A percentile compares a stretch with the other conserved stretches of the same genome.
Conservation (phyloP, 2,113 vertebrate genomes). For the Nibea albiflora region DNA sequence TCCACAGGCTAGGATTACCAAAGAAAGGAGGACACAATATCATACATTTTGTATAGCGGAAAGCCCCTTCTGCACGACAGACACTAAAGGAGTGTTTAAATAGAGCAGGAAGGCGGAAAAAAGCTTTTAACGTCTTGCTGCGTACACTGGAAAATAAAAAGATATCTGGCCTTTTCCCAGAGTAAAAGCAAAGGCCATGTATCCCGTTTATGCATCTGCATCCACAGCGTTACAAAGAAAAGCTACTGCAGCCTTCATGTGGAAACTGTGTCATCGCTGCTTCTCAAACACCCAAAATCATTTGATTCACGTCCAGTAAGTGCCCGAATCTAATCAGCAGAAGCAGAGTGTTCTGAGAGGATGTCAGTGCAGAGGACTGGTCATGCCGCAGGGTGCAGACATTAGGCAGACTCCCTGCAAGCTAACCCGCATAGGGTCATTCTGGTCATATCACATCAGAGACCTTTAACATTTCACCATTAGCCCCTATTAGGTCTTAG, state of each 20-base stretch:
- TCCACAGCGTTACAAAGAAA: slow-evolving; percentile 54
- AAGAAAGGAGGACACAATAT: slow-evolving; percentile 52
- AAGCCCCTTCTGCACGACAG: slow-evolving; percentile 48
- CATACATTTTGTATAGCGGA: slow-evolving; percentile 34
- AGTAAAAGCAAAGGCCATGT: slow-evolving; percentile 3
- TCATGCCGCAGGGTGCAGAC: slow-evolving; percentile 38
- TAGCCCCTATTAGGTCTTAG: slow-evolving; percentile 53
- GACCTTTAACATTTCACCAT: slow-evolving; percentile 63
- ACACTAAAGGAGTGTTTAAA: slow-evolving; percentile 41
- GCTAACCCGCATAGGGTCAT: slow-evolving; percentile 39
- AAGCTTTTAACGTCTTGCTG: slow-evolving; percentile 18
- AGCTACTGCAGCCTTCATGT: slow-evolving; percentile 22
- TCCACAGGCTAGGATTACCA: slow-evolving; percentile 73
- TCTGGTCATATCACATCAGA: slow-evolving; percentile 59
- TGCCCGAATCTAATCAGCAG: slow-evolving; percentile 49
- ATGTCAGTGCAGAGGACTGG: slow-evolving; percentile 24
- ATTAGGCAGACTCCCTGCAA: slow-evolving; percentile 42
- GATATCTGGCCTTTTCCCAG: slow-evolving; percentile 17
- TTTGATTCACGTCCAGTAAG: slow-evolving; percentile 64
- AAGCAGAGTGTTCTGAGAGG: slow-evolving; percentile 54
- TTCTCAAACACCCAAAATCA: slow-evolving; percentile 45
- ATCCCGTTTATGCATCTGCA: slow-evolving; percentile 2
- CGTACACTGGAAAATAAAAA: slow-evolving; percentile 34
- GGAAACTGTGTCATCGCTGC: slow-evolving; percentile 41
- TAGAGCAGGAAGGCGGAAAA: slow-evolving; percentile 30